Percentiles rank a stretch among this genome's conserved stretches.
Evolutionary conservation across 2,113 vertebrate species (phyloP).

Genomic region (Crotalus horridus): DNA sequence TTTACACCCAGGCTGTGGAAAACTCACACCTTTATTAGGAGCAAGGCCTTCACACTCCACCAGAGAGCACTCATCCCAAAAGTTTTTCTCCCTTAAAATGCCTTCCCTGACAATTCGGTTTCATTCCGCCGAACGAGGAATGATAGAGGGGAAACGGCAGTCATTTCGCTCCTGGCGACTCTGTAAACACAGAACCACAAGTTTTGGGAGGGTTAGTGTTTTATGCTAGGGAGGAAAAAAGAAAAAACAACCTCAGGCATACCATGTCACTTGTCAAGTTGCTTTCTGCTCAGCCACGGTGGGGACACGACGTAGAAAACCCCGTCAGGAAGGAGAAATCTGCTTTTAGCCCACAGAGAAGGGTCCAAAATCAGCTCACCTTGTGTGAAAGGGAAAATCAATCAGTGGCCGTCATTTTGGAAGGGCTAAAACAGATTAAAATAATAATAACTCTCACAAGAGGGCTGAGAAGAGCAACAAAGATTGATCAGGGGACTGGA

Average conservation of each 20-base stretch:
- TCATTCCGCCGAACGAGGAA: background rate
- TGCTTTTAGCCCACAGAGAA: background rate
- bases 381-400: background rate
- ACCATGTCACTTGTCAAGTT: background rate
- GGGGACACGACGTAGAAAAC: background rate
- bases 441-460: background rate
- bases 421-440: background rate
- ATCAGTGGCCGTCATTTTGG: background rate
- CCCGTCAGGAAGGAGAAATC: background rate
- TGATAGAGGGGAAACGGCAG: background rate
- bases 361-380: background rate
- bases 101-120: background rate
- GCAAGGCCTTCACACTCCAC: background rate
- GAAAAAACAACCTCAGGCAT: background rate
- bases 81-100: background rate
- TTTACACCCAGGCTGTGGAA: background rate
- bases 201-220: background rate
- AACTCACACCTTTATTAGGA: background rate
- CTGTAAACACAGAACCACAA: background rate
- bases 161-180: background rate
- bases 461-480: too few species aligned
- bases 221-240: background rate
- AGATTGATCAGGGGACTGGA: too few species aligned
- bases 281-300: background rate
- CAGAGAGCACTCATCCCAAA: background rate